These are phyloP conservation scores for Hipparchia semele DNA, from an alignment of 2,888 invertebrate genomes.

Conservation along the genomic window DNA sequence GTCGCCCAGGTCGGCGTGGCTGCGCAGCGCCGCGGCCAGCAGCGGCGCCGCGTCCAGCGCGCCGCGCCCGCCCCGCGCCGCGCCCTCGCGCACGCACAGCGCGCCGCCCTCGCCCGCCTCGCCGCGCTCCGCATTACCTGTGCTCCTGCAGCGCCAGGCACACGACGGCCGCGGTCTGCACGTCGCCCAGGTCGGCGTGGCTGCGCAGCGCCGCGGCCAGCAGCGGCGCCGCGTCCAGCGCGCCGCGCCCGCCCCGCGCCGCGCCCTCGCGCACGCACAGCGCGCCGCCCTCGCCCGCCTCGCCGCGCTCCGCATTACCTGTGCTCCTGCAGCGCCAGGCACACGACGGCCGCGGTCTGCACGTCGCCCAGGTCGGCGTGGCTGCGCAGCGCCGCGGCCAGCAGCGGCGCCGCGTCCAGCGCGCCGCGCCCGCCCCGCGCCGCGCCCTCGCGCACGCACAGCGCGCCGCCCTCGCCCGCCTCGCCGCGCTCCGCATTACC, in stretches of 20 bases:
- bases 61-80: constrained; percentile 53
- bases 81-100: constrained; percentile 38
- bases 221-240: too few species aligned
- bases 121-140: not conserved
- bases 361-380: constrained; percentile 95
- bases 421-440: constrained; percentile 58
- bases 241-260: too few species aligned
- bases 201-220: too few species aligned
- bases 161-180: too few species aligned
- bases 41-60: constrained; percentile 86
- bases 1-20: constrained; percentile 93
- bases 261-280: too few species aligned
- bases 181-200: too few species aligned
- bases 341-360: constrained; percentile 92
- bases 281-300: too few species aligned
- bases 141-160: too few species aligned
- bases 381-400: constrained; percentile 88
- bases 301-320: constrained; percentile 43
- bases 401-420: constrained; percentile 86
- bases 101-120: constrained; percentile 33
- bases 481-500: constrained; percentile 40
- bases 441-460: constrained; percentile 38
- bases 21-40: constrained; percentile 88
- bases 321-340: constrained; percentile 91
- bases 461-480: constrained; percentile 32